Conservation (phyloP, 2,888 invertebrate genomes). For the Drosophila nr. perissopoda region DNA sequence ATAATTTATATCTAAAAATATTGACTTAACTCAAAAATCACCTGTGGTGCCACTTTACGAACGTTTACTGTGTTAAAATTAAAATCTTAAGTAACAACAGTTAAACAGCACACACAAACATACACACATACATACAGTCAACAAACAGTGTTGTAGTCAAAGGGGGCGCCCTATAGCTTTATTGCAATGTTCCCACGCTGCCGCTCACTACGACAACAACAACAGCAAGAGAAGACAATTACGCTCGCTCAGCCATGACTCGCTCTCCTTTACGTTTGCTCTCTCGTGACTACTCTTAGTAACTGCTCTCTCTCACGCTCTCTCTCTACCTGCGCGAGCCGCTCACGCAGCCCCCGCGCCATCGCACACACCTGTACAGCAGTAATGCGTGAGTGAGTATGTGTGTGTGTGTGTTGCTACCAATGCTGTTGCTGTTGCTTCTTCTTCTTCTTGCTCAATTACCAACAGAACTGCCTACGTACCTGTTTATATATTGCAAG, state of each 20-base stretch:
- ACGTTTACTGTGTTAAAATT: conserved; percentile 1
- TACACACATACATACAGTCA: conserved; percentile 1
- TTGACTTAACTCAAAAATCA: background rate
- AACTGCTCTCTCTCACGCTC: conserved; percentile 25
- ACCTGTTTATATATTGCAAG: conserved; percentile 62
- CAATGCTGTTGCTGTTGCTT: conserved; percentile 49
- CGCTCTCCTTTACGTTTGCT: conserved; percentile 40
- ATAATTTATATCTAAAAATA: background rate
- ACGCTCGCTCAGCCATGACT: conserved; percentile 74
- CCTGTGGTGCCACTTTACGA: background rate
- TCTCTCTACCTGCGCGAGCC: conserved; percentile 63
- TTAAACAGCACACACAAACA: conserved; percentile 9
- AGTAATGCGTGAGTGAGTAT: conserved; percentile 6
- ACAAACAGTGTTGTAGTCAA: conserved; percentile 35
- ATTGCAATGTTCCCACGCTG: conserved; percentile 72
- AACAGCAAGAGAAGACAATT: conserved; percentile 51
- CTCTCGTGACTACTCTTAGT: conserved; percentile 27
- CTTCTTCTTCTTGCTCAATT: conserved; percentile 63
- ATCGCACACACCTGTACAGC: conserved; percentile 64
- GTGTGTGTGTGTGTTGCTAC: conserved; percentile 28
- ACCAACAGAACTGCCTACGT: conserved; percentile 77
- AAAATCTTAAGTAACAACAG: conserved; percentile 30
- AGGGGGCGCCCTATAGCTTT: conserved; percentile 24
- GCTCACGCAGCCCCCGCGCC: conserved; percentile 53
- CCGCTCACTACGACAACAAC: conserved; percentile 40